Percentiles rank a stretch among this genome's conserved stretches.
phyloP scores from a whole-genome alignment of 2,113 vertebrate genomes.

The Ceyx melanurus region DNA sequence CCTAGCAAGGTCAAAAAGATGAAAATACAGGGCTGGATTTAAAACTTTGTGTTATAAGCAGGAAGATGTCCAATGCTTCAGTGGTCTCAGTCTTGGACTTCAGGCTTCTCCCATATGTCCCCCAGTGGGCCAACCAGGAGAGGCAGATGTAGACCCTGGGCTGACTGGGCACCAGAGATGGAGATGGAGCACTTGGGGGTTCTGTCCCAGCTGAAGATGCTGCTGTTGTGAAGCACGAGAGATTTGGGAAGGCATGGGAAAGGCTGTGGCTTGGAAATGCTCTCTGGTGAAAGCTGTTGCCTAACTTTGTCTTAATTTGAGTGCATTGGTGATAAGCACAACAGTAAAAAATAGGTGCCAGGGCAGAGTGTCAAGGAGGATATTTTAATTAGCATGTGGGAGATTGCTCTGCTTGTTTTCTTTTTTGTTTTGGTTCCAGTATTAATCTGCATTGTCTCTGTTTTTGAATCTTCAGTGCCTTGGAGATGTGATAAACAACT shows the following conservation, averaged over 20 bases:
- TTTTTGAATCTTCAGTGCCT: not conserved
- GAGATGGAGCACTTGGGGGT: not conserved
- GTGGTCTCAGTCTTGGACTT: not conserved
- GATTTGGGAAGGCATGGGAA: not conserved
- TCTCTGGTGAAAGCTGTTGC: not conserved
- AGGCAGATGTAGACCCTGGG: not conserved
- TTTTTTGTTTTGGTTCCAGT: not conserved
- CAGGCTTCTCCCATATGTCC: not conserved
- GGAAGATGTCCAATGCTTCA: not conserved
- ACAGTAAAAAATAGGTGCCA: not conserved
- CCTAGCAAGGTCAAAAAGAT: not conserved
- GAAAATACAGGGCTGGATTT: not conserved
- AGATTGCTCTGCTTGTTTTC: not conserved
- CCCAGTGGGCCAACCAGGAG: not conserved
- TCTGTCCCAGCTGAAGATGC: not conserved
- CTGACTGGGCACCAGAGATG: not conserved
- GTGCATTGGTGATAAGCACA: accelerated
- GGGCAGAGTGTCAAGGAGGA: not conserved
- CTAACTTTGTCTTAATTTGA: not conserved
- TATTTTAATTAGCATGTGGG: not conserved
- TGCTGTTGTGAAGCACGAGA: accelerated
- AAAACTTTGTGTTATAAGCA: accelerated
- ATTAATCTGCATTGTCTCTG: not conserved
- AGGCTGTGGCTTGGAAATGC: not conserved
- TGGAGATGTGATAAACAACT: not conserved